Base-by-base conservation (phyloP, 2,888 invertebrate species). In the Troglohyphantes excavatus region DNA sequence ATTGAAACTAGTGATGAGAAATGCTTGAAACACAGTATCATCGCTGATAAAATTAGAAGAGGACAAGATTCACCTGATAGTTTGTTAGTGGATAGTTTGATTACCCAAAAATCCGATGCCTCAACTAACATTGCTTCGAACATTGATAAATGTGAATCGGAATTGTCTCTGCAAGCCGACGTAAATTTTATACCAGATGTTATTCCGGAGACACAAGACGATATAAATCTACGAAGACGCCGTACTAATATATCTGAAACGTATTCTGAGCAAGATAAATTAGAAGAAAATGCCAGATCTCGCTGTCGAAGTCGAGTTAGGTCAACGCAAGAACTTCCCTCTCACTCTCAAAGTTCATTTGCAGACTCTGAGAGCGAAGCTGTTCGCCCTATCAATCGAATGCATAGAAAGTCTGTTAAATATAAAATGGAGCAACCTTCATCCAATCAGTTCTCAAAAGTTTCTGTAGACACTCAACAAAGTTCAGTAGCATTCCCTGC, bases 401-500 rank as follows among this genome's bases (percentile, higher is more conserved):
- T 89, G 82, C 88, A 89, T 19, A 73, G 88, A 21, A 89, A 89
- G 23, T 89, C 88, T 19, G 88, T 89, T 13, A 89, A 89, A 46
- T 89, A 82, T 46, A 89, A 89, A 82, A 21, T 29, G 6, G 76
- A 89, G 29, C 21, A 39, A 63, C 26, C 61, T 23, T 21, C 11
- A 1, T 9, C 6, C 13, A 53, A 27, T 11, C 27, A 21, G 6
- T 27, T 81, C 26, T 43, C 43, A 13, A 65, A 43, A 81, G 68
- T 46, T 46, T 27, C 33, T 6, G 19, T 21, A 2, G 43, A 63
- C 13, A 61, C 59, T 5, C n/a, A n/a, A n/a, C n/a, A n/a, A 29
- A 9, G 39, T 33, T 39, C 68, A 46, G 46, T 53, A 17, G 5
- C n/a, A n/a, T 13, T 53, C 13, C 5, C 53, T 13, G 53, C n/a